Base-by-base conservation (phyloP, 1,140 invertebrate species). In the Halyomorpha halys region DNA sequence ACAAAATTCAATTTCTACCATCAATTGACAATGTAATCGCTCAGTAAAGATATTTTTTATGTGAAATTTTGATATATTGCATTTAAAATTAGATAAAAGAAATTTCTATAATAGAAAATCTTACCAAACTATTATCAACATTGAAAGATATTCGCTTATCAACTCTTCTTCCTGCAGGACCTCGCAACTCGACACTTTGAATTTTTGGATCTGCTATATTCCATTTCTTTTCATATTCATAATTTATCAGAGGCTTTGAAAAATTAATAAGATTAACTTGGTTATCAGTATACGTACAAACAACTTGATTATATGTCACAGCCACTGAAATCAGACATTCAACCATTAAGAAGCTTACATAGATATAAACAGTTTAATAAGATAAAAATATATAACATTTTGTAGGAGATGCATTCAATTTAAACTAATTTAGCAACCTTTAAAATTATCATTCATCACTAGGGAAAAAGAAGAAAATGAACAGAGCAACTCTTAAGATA, bases 261-360 rank as follows among this genome's bases (percentile, higher is more conserved):
- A 86, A 81, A 72, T 83, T 77, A 21, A 86, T 76, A 67, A 84
- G 75, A 44, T 83, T 84, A 62, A 86, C 71, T 73, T 84, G 82
- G 70, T 80, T 81, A 69, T 86, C 84, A 71, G 81, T 81, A 70
- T 85, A 86, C 49, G 80, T 80, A 70, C 82, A 82, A 34, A 86
- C 71, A 66, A 86, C 74, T 73, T 84, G 82, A 70, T 79, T 78
- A 70, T 81, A 80, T 65, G 80, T 84, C 67, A 86, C 78, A 69
- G 82, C 74, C 69, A 82, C 85, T 86, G 73, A 64, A 71, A 71
- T 66, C 63, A 68, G 11, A 39, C 27, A 30, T 8, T n/a, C 27
- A 30, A 30, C 3, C 27, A 30, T 30, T 30, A 30, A 30, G 8
- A n/a, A n/a, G n/a, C n/a, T n/a, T n/a, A n/a, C n/a, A n/a, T n/a